These are phyloP conservation scores for Pangasianodon hypophthalmus DNA, from an alignment of 2,113 vertebrate genomes.

Conservation along the genomic window DNA sequence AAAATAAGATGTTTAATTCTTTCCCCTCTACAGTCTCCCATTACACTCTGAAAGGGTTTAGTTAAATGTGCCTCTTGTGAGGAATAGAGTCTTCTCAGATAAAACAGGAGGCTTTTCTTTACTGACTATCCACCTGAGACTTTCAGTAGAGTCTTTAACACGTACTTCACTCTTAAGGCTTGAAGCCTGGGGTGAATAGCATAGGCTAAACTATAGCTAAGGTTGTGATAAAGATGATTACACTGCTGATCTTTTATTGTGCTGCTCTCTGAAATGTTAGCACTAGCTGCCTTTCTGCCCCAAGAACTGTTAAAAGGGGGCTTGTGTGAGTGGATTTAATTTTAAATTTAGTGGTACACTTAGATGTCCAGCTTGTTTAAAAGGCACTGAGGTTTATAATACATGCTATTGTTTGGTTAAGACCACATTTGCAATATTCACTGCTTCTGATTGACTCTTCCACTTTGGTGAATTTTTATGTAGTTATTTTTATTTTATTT, in stretches of 20 bases:
- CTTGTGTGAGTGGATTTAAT: slow-evolving; percentile 49
- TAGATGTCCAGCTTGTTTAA: slow-evolving; percentile 57
- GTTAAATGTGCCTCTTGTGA: slow-evolving; percentile 51
- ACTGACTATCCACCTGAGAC: slow-evolving; percentile 12
- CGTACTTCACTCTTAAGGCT: slow-evolving; percentile 4
- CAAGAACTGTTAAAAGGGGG: slow-evolving; percentile 65
- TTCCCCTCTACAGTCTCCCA: slow-evolving; percentile 34
- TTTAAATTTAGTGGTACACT: slow-evolving; percentile 64
- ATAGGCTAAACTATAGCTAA: slow-evolving; percentile 7
- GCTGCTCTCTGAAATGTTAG: slow-evolving; percentile 44
- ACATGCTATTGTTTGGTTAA: slow-evolving; percentile 53
- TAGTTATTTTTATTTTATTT: slow-evolving; percentile 58
- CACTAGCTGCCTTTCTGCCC: slow-evolving; percentile 72
- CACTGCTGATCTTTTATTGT: slow-evolving; percentile 51
- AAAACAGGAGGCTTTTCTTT: slow-evolving; percentile 32
- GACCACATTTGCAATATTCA: slow-evolving; percentile 60
- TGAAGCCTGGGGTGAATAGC: slow-evolving; percentile 6
- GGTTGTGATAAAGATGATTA: slow-evolving; percentile 36
- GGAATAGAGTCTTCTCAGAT: slow-evolving; percentile 38
- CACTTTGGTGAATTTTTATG: slow-evolving; percentile 64
- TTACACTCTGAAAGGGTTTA: slow-evolving; percentile 42
- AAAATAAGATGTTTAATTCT: slow-evolving; percentile 50
- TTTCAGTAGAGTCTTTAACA: slow-evolving; percentile 28
- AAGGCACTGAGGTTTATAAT: slow-evolving; percentile 28
- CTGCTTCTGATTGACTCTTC: slow-evolving; percentile 64